phyloP scores from a whole-genome alignment of 2,113 vertebrate species.

The Podilymbus podiceps region DNA sequence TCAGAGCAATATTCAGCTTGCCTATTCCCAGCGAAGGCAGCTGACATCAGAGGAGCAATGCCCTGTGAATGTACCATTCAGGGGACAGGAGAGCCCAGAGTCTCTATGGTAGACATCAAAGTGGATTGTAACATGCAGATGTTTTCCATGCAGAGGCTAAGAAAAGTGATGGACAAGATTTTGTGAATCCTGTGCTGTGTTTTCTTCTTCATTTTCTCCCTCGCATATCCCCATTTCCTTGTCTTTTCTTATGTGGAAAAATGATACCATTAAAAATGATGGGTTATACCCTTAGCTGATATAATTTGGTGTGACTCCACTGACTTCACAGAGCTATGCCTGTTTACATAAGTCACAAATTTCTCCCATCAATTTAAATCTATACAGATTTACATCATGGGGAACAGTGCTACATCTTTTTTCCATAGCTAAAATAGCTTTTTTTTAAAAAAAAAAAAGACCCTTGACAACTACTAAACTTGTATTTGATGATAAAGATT shows the following conservation, averaged over 20 bases:
- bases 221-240: neutral
- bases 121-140: neutral
- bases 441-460: neutral
- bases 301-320: neutral
- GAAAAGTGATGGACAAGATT: neutral
- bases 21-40: neutral
- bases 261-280: neutral
- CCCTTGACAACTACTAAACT: neutral
- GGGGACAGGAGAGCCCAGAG: neutral
- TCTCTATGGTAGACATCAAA: constrained; percentile 3
- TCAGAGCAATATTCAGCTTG: neutral
- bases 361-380: constrained; percentile 7
- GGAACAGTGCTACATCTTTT: neutral
- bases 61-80: constrained; percentile 20
- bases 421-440: neutral
- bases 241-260: neutral
- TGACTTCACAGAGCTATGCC: neutral
- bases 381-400: constrained; percentile 5
- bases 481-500: neutral
- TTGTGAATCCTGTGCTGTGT: neutral
- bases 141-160: constrained; percentile 18
- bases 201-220: neutral
- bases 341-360: constrained; percentile 22
- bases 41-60: constrained; percentile 12
- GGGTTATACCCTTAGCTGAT: neutral